phyloP scores from a whole-genome alignment of 2,888 invertebrate genomes.

The Drosophila tripunctata region DNA sequence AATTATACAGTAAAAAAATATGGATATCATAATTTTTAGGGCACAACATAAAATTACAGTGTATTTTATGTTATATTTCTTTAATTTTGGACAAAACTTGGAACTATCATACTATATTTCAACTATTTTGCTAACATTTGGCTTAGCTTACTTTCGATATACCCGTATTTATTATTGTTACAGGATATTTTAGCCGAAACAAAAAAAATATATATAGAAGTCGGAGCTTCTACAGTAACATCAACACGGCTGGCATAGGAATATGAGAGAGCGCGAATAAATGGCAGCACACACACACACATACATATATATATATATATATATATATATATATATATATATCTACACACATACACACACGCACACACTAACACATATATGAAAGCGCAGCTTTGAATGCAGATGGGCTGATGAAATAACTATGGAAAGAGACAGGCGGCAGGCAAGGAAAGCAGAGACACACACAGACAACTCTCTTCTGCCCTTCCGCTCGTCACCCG shows the following conservation, averaged over 20 bases:
- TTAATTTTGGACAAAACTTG: neutral
- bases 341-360: slow-evolving; percentile 20
- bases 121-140: neutral
- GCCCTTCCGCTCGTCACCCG: too few species aligned
- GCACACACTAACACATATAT: slow-evolving; percentile 15
- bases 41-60: too few species aligned
- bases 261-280: slow-evolving; percentile 52
- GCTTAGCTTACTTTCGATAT: neutral
- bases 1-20: too few species aligned
- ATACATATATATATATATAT: slow-evolving; percentile 15
- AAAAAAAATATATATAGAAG: neutral
- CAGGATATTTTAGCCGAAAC: slow-evolving; percentile 3
- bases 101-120: neutral
- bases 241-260: slow-evolving; percentile 21
- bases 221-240: slow-evolving; percentile 5
- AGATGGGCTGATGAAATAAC: slow-evolving; percentile 28
- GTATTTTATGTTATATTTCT: neutral
- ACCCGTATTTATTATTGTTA: neutral
- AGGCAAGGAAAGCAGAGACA: too few species aligned
- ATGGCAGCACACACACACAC: slow-evolving; percentile 44
- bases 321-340: slow-evolving; percentile 29
- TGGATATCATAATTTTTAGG: too few species aligned
- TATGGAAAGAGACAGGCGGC: neutral
- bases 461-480: too few species aligned
- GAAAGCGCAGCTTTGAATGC: slow-evolving; percentile 21